Evolutionary conservation across 2,888 invertebrate species (phyloP).

Genomic region (Drosophila meridiana): DNA sequence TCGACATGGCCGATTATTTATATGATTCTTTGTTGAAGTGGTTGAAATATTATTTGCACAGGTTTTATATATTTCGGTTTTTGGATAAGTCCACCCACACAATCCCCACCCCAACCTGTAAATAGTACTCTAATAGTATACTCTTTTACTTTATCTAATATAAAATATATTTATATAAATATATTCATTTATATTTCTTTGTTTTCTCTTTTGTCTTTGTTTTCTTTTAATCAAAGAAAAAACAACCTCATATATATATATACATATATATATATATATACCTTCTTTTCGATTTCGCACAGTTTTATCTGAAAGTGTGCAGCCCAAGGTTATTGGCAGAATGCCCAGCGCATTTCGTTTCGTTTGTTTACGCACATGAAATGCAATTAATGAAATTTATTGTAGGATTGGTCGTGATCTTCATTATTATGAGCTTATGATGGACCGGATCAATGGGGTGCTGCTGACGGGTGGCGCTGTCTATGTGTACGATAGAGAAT

Average conservation of each 20-base stretch:
- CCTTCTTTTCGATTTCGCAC: neutral
- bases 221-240: neutral
- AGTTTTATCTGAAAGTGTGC: neutral
- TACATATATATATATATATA: no score
- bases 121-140: no score
- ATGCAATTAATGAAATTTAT: neutral
- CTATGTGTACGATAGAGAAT: constrained; percentile 87
- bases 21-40: no score
- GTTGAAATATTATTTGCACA: no score
- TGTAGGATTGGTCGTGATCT: constrained; percentile 87
- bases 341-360: neutral
- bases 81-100: no score
- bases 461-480: constrained; percentile 93
- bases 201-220: neutral
- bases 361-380: neutral
- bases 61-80: no score
- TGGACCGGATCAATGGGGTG: constrained; percentile 89
- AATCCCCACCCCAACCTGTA: no score
- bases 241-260: no score
- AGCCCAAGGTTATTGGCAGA: neutral
- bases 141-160: no score
- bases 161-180: no score
- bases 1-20: no score
- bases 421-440: constrained; percentile 87
- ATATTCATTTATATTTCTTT: no score